Evolutionary conservation across 2,797 vertebrate genomes (phyloP).

Genomic region (Mus minutoides): DNA sequence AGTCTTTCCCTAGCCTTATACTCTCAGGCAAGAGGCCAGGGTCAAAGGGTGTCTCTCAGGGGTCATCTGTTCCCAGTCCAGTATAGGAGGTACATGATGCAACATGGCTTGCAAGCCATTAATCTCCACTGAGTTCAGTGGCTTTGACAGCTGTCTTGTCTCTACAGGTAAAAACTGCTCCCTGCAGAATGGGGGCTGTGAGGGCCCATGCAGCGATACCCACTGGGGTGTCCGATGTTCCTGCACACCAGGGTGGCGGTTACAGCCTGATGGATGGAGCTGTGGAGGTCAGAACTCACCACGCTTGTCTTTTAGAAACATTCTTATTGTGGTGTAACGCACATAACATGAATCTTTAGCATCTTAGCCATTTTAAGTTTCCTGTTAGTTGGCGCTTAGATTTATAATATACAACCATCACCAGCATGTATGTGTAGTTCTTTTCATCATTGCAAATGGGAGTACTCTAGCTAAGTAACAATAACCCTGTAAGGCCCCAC

Average conservation of each 20-base stretch:
- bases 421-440: neutral
- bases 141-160: neutral
- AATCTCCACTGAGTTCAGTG: neutral
- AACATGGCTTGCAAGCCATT: neutral
- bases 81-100: neutral
- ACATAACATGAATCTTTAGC: neutral
- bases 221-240: constrained; percentile 90
- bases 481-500: too few species aligned
- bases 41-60: neutral
- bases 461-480: neutral
- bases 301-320: neutral
- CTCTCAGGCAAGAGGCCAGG: neutral
- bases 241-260: constrained; percentile 89
- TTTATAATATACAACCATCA: neutral
- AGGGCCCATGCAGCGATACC: constrained; percentile 87
- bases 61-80: neutral
- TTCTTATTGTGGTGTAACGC: neutral
- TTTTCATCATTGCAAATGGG: neutral
- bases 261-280: constrained; percentile 86
- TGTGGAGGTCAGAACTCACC: constrained; percentile 88
- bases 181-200: constrained; percentile 90
- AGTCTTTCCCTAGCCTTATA: too few species aligned
- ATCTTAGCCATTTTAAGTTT: neutral
- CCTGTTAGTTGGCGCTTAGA: neutral
- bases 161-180: constrained; percentile 84